Evolutionary conservation across 2,888 invertebrate genomes (phyloP).

Genomic region (Metopia argyrocephala): DNA sequence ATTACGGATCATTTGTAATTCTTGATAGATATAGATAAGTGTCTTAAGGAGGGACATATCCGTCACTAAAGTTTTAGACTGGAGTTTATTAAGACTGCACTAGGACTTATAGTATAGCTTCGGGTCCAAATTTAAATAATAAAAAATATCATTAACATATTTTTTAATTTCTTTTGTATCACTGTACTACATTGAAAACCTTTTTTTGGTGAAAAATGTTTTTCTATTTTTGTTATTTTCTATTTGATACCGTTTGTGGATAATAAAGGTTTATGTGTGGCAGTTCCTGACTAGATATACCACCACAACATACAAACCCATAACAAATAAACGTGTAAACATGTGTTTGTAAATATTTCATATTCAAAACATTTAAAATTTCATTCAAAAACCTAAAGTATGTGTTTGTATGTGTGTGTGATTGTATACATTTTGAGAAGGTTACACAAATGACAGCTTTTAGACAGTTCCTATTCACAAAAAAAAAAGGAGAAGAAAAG

Average conservation of each 20-base stretch:
- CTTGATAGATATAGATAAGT: too few relatives aligned
- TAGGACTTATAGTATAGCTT: too few relatives aligned
- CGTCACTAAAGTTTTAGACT: too few relatives aligned
- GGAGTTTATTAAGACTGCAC: too few relatives aligned
- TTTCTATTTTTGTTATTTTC: background rate
- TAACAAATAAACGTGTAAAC: background rate
- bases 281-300: background rate
- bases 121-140: too few relatives aligned
- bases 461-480: slow-evolving; percentile 69
- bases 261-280: too few relatives aligned
- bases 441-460: slow-evolving; percentile 69
- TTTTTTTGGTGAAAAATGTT: background rate
- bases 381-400: background rate
- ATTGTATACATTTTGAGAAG: slow-evolving; percentile 47
- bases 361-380: background rate
- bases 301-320: background rate
- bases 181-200: background rate
- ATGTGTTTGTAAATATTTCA: background rate
- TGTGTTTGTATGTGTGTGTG: background rate
- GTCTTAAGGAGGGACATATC: too few relatives aligned
- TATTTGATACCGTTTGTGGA: background rate
- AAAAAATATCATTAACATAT: too few relatives aligned
- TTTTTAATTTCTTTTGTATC: background rate
- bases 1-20: too few relatives aligned
- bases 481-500: too few relatives aligned